Percentiles rank a stretch among this genome's conserved stretches.
These are phyloP conservation scores for Esox lucius DNA, from an alignment of 2,797 vertebrate species.

Conservation along the genomic window DNA sequence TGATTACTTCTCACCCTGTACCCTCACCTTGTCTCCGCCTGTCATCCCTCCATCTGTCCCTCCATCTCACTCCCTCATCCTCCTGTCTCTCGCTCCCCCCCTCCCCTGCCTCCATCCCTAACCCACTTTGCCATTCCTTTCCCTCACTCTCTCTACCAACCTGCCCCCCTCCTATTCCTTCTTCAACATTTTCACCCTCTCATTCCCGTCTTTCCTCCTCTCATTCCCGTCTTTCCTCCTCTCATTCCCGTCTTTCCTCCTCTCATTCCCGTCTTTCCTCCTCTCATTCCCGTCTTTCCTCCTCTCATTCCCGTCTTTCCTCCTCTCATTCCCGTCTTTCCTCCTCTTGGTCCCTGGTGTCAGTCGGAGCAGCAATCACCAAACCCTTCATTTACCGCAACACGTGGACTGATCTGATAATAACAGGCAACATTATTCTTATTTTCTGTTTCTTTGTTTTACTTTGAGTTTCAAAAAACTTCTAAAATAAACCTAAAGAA, in stretches of 20 bases:
- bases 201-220: too few relatives aligned
- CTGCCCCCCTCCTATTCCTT: too few relatives aligned
- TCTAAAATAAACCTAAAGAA: too few relatives aligned
- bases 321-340: too few relatives aligned
- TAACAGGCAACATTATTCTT: not conserved
- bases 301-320: too few relatives aligned
- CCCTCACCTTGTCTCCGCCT: constrained; percentile 77
- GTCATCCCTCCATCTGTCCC: constrained; percentile 77
- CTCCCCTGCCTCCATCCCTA: constrained; percentile 65
- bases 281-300: too few relatives aligned
- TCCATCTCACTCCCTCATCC: constrained; percentile 64
- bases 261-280: too few relatives aligned
- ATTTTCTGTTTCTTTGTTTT: not conserved
- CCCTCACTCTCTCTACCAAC: constrained; percentile 58
- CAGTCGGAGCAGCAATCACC: too few relatives aligned
- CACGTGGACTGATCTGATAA: constrained; percentile 21
- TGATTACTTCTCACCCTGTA: constrained; percentile 79
- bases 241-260: too few relatives aligned
- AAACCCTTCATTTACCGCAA: constrained; percentile 23
- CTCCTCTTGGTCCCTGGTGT: too few relatives aligned
- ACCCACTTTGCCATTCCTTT: constrained; percentile 67
- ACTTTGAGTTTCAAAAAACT: not conserved
- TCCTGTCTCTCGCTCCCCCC: constrained; percentile 66
- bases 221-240: not conserved
- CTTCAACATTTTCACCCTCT: too few relatives aligned